Conservation (phyloP, 92 coral and sea anemone species). For the Siderastrea siderea region DNA sequence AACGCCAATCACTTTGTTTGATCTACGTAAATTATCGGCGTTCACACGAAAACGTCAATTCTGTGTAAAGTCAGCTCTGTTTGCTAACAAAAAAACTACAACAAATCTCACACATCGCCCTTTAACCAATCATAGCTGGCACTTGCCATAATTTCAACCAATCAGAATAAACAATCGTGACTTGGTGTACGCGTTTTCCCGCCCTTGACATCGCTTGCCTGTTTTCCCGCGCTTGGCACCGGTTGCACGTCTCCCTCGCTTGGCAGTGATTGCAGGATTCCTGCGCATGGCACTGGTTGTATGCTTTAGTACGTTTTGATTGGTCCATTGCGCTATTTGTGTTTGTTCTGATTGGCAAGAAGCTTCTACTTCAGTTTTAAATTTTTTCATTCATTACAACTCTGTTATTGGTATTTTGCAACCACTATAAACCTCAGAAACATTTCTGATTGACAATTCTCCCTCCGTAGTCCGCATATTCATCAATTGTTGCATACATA, state of each 20-base stretch:
- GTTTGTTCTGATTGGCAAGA: neutral
- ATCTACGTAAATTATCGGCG: no score
- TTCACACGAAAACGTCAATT: no score
- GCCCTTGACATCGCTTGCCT: neutral
- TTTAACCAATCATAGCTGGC: no score
- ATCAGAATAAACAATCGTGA: neutral
- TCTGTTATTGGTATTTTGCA: neutral
- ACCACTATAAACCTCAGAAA: constrained; percentile 39
- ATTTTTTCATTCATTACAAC: no score
- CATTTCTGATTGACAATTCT: constrained; percentile 90
- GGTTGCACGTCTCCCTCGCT: neutral
- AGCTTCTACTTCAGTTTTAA: no score
- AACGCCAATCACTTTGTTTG: no score
- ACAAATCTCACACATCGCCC: no score
- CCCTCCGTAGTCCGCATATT: constrained; percentile 91
- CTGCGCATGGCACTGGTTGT: neutral
- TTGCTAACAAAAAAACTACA: no score
- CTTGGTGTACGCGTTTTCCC: neutral
- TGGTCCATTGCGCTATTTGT: neutral
- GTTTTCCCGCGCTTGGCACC: neutral
- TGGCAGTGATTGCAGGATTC: neutral
- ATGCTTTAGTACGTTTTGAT: neutral
- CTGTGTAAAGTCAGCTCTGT: no score
- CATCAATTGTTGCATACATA: constrained; percentile 91
- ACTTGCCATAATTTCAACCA: neutral